A percentile compares a stretch with the other conserved stretches of the same genome.
Conservation (phyloP, 2,797 vertebrate species). For the Cossypha heuglini region DNA sequence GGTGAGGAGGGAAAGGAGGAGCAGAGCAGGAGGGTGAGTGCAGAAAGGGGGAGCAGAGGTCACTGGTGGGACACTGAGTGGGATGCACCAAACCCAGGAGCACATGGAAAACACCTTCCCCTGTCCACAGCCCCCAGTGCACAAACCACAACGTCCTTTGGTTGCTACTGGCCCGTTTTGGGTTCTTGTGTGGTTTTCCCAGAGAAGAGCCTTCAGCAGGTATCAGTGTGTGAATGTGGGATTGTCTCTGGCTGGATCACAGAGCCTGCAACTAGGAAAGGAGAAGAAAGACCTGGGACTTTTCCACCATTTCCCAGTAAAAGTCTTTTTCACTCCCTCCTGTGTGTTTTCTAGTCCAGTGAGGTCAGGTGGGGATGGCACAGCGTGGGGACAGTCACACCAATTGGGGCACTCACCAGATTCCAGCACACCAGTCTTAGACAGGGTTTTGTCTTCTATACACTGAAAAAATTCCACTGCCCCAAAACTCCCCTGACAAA, state of each 20-base stretch:
- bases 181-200: neutral
- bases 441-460: neutral
- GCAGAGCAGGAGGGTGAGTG: accelerated
- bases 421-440: neutral
- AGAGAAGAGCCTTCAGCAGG: neutral
- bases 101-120: neutral
- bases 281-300: neutral
- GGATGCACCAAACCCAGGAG: neutral
- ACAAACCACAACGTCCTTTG: neutral
- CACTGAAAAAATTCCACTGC: neutral
- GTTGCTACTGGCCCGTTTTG: neutral
- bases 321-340: neutral
- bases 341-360: neutral
- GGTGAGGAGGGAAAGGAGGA: neutral
- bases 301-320: neutral
- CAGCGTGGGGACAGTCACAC: accelerated
- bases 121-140: neutral
- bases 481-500: neutral
- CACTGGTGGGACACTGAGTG: neutral
- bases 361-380: neutral
- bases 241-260: neutral
- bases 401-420: neutral
- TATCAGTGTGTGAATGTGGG: neutral
- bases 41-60: accelerated
- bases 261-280: neutral